Percentiles rank a stretch among this genome's conserved stretches.
Conservation (phyloP, 2,113 vertebrate species). For the Callocephalon fimbriatum region DNA sequence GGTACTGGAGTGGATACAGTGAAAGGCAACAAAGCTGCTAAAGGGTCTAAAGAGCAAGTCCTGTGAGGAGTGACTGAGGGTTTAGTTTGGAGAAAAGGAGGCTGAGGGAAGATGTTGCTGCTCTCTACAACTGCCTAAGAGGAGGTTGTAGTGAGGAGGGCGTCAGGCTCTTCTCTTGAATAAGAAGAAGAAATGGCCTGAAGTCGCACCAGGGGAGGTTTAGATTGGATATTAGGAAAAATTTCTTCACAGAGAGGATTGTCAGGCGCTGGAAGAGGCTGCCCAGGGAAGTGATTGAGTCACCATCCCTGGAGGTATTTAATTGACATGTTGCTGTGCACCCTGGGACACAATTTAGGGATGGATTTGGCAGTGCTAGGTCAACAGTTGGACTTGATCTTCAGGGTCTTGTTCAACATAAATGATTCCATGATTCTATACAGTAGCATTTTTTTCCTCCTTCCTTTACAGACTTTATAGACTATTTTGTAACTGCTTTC, state of each 20-base stretch:
- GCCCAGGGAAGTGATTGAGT: neutral
- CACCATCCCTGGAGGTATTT: neutral
- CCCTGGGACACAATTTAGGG: neutral
- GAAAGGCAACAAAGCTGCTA: neutral
- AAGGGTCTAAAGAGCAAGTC: neutral
- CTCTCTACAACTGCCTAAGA: neutral
- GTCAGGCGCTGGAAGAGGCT: neutral
- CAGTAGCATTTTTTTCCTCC: neutral
- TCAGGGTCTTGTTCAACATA: neutral
- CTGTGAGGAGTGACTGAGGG: neutral
- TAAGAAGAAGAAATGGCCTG: neutral
- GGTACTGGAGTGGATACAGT: neutral
- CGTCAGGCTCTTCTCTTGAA: neutral
- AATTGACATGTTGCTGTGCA: neutral
- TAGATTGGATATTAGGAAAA: neutral
- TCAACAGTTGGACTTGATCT: neutral
- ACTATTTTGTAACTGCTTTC: neutral
- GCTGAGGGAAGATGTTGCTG: fast-evolving
- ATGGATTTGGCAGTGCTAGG: neutral
- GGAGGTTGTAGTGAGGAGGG: neutral
- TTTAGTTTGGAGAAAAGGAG: neutral
- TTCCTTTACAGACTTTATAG: neutral
- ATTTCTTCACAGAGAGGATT: neutral
- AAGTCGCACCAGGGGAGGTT: neutral
- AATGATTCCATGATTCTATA: neutral